Evolutionary conservation across 2,888 invertebrate species (phyloP), one percentile per base, ranked within the genome.

Genomic region (Melolontha melolontha): DNA sequence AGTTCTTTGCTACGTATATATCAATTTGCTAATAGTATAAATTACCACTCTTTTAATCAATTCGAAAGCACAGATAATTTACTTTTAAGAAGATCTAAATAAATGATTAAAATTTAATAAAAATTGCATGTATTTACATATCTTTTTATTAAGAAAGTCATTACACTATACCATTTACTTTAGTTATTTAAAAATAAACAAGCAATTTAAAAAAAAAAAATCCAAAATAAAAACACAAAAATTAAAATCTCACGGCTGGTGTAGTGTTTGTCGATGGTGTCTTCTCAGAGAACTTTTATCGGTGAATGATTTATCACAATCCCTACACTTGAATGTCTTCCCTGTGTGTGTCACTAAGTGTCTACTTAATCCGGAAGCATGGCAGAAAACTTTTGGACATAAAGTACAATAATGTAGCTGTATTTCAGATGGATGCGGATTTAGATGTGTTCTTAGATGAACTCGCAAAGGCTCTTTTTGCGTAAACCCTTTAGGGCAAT

Each of bases 231-330:
- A 27, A 52, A n/a, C 44, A 41, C 47, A 8, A 62, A 44, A 16
- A 40, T 47, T 10, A 40, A 51, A 11, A 39, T n/a, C 27, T 69
- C 73, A 75, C n/a, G 76, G 74, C 41, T 81, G 80, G 75, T 83
- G 82, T 66, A 76, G 75, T 11, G 80, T 79, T 68, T 82, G 80
- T 47, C 81, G 78, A 44, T 85, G 79, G 76, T 93, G 93, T 4
- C 93, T 83, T 69, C 88, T 83, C 55, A 92, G 83, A 0, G 92
- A 91, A 75, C 92, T 92, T 76, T 89, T 89, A 84, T 93, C 93
- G 11, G 86, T 88, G 80, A 92, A 93, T 7, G 86, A 84, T 50
- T 90, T 89, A 64, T 86, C 86, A 79, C 93, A 93, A 74, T 86
- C 86, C 6, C 85, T 84, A 79, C 91, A 92, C 71, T 86, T 85